These are phyloP conservation scores for Drosophila varians DNA, from an alignment of 1,140 invertebrate species.

Conservation along the genomic window DNA sequence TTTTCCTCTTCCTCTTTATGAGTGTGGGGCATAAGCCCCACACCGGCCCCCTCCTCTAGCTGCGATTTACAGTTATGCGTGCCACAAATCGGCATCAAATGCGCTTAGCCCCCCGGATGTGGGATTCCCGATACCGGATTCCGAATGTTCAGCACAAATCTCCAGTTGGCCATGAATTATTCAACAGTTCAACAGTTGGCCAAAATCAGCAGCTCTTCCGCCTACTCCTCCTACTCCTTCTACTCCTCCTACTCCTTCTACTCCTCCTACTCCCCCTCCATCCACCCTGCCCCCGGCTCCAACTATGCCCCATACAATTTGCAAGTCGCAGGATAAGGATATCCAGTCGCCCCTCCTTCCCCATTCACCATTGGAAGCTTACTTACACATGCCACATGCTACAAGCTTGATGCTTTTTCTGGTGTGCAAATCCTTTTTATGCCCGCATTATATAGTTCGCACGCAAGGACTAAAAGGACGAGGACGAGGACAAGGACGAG, in stretches of 20 bases:
- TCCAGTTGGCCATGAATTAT: constrained; percentile 78
- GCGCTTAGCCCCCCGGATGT: constrained; percentile 36
- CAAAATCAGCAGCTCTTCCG: neutral
- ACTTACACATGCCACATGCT: constrained; percentile 12
- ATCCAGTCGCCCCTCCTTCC: neutral
- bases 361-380: neutral
- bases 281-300: too few species aligned
- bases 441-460: constrained; percentile 80
- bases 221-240: too few species aligned
- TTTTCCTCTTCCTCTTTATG: neutral
- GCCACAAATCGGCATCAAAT: constrained; percentile 73
- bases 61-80: constrained; percentile 70
- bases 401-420: constrained; percentile 8
- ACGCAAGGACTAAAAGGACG: constrained; percentile 25
- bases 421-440: constrained; percentile 82
- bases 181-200: constrained; percentile 68
- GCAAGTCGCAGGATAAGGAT: constrained; percentile 63
- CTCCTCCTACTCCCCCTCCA: too few species aligned
- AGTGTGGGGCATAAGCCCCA: too few species aligned
- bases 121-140: too few species aligned
- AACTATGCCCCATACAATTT: constrained; percentile 70
- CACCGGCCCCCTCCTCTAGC: neutral
- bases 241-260: too few species aligned
- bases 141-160: constrained; percentile 64
- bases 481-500: neutral